Percentiles rank a stretch among this genome's conserved stretches.
Evolutionary conservation across 1,140 invertebrate species (phyloP).

Genomic region (Aphaenogaster rudis): DNA sequence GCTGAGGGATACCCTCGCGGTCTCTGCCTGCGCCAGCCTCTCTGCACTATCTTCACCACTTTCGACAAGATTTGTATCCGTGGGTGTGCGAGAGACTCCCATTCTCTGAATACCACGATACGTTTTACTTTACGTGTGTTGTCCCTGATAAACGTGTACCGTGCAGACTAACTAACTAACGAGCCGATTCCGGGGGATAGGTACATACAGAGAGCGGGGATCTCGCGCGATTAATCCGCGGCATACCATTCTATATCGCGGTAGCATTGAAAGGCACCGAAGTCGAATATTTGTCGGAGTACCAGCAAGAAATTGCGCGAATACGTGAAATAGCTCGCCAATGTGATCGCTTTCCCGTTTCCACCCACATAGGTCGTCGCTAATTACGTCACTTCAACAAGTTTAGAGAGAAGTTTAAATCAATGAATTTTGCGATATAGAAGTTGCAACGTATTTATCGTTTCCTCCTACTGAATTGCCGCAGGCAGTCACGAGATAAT

Average conservation of each 20-base stretch:
- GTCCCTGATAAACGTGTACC: conserved; percentile 36
- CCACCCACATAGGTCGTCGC: neutral
- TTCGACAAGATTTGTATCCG: conserved; percentile 73
- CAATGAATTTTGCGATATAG: conserved; percentile 15
- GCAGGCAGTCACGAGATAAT: neutral
- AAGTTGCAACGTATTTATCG: conserved; percentile 16
- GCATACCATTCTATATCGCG: conserved; percentile 20
- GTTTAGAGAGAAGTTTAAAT: conserved; percentile 12
- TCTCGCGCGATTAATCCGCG: conserved; percentile 29
- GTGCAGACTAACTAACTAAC: conserved; percentile 26
- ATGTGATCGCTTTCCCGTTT: conserved; percentile 7
- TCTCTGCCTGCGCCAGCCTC: neutral
- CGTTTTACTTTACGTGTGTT: conserved; percentile 66
- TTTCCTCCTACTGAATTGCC: conserved; percentile 20
- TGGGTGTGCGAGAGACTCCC: conserved; percentile 60
- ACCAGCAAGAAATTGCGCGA: conserved; percentile 31
- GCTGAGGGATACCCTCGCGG: conserved; percentile 56
- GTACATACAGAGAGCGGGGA: neutral
- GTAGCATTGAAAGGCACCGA: conserved; percentile 2
- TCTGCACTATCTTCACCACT: conserved; percentile 53
- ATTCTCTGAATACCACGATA: conserved; percentile 69
- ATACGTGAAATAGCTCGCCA: conserved; percentile 35
- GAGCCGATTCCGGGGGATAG: conserved; percentile 14
- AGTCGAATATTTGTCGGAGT: conserved; percentile 3
- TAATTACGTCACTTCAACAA: conserved; percentile 22